Evolutionary conservation across 2,797 vertebrate species (phyloP), one percentile per base, ranked within the genome.

Genomic region (Onychomys arenicola): DNA sequence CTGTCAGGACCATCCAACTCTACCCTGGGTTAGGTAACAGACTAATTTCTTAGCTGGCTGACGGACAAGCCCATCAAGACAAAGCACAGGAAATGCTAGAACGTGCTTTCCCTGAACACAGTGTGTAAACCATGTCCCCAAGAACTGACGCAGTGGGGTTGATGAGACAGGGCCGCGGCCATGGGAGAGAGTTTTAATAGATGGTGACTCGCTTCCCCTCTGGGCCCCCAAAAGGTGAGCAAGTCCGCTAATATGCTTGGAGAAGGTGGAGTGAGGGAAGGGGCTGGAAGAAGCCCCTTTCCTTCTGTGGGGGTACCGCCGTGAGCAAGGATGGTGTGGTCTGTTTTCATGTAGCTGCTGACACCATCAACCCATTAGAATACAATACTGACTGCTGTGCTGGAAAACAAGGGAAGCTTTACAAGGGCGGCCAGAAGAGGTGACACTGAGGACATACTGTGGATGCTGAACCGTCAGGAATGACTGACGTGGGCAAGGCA

Each of bases 71-170:
- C 37, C 55, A 11, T 73, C 40, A 59, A 55, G 52, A 63, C 52
- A 40, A 76, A 84, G 29, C 65, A 29, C 1, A 5, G 88, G 27
- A 55, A 32, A 32, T 81, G 80, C 2, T 0, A 3, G 37, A n/a
- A 23, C 0, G 0, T 17, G 13, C 6, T 43, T 34, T 11, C 49
- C 55, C 6, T 29, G 49, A 25, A 87, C 2, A 3, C 29, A 0
- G 55, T 10, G 1, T 23, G 23, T n/a, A 75, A 19, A 32, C 37
- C 57, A 3, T 14, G 16, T 4, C 21, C 27, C 23, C 5, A 19
- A 88, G 85, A 85, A 12, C 37, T 49, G 63, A 90, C 6, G 32
- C 63, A 80, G 61, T 73, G 52, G 34, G 82, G 49, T 75, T 49
- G 14, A 46, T 0, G 5, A 80, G 59, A 55, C 46, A 11, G 43